Evolutionary conservation across 2,888 invertebrate species (phyloP).

Genomic region (Imbricaverruca yamaguchii): DNA sequence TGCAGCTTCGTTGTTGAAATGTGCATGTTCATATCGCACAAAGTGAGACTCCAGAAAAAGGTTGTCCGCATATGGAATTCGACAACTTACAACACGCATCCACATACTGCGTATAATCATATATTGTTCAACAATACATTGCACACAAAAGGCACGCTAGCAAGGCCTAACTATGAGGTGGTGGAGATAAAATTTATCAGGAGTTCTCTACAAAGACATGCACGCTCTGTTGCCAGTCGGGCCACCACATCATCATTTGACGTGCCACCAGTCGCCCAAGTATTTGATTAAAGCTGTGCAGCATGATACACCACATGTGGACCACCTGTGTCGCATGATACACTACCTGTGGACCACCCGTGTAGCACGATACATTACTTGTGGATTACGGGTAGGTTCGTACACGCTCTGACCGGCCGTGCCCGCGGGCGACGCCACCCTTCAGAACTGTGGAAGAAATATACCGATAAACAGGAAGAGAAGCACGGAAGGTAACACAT

Average conservation of each 20-base stretch:
- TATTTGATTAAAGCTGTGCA: conserved; percentile 20
- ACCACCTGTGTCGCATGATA: background rate
- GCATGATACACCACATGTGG: background rate
- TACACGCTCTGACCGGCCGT: background rate
- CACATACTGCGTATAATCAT: conserved; percentile 8
- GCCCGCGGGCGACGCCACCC: background rate
- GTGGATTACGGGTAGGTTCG: no score
- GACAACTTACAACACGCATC: no score
- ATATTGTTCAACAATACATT: conserved; percentile 10
- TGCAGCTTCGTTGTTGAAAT: no score
- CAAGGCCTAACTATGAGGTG: conserved; percentile 21
- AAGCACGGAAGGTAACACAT: background rate
- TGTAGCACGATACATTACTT: no score
- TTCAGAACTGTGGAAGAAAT: background rate
- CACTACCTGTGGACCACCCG: no score
- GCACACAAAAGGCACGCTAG: conserved; percentile 20
- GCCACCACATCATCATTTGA: background rate
- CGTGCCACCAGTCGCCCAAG: background rate
- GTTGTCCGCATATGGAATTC: no score
- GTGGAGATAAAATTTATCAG: conserved; percentile 7
- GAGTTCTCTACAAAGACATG: background rate
- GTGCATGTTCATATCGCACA: no score
- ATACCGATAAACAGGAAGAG: background rate
- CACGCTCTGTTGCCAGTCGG: background rate
- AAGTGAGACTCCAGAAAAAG: no score